Conservation (phyloP, 2,113 vertebrate species). For the Dipodomys ordii region DNA sequence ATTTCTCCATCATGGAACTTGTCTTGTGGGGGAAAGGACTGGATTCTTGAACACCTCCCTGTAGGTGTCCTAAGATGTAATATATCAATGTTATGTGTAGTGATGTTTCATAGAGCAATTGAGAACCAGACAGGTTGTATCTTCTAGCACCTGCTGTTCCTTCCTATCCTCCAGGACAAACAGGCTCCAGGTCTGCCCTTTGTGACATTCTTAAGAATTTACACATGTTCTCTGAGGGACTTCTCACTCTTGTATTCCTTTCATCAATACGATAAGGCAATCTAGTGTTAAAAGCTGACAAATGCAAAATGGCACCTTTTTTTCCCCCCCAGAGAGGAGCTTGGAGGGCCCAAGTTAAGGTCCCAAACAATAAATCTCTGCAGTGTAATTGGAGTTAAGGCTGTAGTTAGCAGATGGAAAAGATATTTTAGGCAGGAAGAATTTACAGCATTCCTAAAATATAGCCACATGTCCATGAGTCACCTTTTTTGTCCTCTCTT, state of each 20-base stretch:
- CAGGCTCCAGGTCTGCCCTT: neutral
- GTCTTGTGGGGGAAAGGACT: neutral
- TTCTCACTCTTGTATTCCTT: neutral
- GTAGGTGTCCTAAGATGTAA: neutral
- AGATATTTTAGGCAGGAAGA: slow-evolving; percentile 74
- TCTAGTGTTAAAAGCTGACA: slow-evolving; percentile 46
- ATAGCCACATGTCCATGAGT: slow-evolving; percentile 72
- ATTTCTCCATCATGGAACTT: neutral
- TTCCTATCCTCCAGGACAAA: neutral
- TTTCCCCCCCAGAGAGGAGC: slow-evolving; percentile 3
- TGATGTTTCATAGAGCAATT: neutral
- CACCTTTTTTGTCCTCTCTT: slow-evolving; percentile 74
- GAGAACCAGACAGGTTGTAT: neutral
- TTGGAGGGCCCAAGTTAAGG: slow-evolving; percentile 10
- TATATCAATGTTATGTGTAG: neutral
- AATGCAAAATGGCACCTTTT: slow-evolving; percentile 6
- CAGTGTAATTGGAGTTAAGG: slow-evolving; percentile 64
- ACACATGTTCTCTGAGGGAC: neutral
- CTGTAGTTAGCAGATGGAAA: slow-evolving; percentile 76
- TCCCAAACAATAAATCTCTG: slow-evolving; percentile 67
- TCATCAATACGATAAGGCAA: slow-evolving; percentile 20
- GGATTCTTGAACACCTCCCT: neutral
- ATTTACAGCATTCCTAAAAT: slow-evolving; percentile 74
- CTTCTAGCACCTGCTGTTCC: neutral
- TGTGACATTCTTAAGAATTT: slow-evolving; percentile 6